Percentiles rank a stretch among this genome's conserved stretches.
phyloP scores from a whole-genome alignment of 2,888 invertebrate genomes.

The Cantharis rufa region DNA sequence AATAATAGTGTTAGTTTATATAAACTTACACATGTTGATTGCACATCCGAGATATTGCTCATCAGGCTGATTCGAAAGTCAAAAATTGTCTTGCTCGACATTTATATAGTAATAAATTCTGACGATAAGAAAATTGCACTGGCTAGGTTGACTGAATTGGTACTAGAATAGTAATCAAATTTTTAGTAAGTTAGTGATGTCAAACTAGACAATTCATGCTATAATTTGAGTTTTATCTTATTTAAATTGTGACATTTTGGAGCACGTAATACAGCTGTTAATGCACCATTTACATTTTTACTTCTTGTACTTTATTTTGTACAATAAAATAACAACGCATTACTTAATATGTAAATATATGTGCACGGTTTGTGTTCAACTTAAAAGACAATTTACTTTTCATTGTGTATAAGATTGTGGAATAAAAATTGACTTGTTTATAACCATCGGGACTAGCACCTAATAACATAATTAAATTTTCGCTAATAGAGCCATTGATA shows the following conservation, averaged over 20 bases:
- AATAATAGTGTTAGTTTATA: no score
- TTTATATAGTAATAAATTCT: background rate
- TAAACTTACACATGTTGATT: no score
- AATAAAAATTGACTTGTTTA: background rate
- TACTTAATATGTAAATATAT: background rate
- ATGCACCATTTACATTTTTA: background rate
- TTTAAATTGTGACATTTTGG: background rate
- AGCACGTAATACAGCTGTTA: background rate
- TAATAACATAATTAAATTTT: background rate
- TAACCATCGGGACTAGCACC: background rate
- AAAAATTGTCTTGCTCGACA: no score
- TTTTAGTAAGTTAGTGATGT: background rate
- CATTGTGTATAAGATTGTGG: background rate
- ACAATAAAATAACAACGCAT: background rate
- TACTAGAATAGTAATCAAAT: background rate
- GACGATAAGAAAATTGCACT: background rate
- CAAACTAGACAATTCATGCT: background rate
- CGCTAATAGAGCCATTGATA: background rate
- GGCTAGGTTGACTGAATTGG: background rate
- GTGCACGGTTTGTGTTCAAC: background rate
- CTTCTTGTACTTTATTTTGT: background rate
- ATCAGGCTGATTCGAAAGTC: no score
- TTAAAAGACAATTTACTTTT: background rate
- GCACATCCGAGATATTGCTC: no score
- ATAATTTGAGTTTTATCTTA: background rate